phyloP scores from a whole-genome alignment of 2,113 vertebrate genomes.

The Willisornis vidua region DNA sequence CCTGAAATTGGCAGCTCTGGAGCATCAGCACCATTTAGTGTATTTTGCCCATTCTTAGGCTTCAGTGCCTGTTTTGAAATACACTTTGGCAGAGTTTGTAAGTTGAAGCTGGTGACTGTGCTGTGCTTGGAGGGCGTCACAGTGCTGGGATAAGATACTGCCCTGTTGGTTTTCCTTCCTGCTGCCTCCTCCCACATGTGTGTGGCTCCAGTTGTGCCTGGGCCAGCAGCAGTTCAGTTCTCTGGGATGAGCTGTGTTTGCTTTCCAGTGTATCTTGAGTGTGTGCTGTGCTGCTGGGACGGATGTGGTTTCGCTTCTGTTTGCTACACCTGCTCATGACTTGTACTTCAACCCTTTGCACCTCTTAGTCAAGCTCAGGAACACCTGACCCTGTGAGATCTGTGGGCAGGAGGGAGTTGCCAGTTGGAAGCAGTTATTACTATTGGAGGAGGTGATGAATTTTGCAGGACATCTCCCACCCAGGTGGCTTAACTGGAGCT shows the following conservation, averaged over 20 bases:
- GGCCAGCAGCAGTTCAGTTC: not conserved
- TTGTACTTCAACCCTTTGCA: not conserved
- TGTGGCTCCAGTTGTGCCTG: fast-evolving
- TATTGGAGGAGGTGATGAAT: not conserved
- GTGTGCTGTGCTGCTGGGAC: not conserved
- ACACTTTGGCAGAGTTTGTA: not conserved
- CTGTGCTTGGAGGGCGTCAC: not conserved
- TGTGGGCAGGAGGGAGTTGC: constrained; percentile 35
- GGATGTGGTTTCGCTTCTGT: not conserved
- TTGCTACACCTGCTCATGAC: not conserved
- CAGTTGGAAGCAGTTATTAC: constrained; percentile 7
- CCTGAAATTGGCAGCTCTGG: not conserved
- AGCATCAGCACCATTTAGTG: not conserved
- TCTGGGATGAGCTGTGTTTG: not conserved
- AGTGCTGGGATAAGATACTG: fast-evolving
- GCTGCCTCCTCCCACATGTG: not conserved
- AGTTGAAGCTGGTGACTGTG: not conserved
- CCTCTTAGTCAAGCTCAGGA: not conserved
- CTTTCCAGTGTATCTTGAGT: not conserved
- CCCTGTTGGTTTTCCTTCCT: fast-evolving
- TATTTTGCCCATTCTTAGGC: not conserved
- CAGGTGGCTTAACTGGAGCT: constrained; percentile 25
- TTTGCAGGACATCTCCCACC: not conserved
- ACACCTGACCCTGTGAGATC: not conserved
- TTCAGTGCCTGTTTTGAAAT: not conserved